phyloP scores from a whole-genome alignment of 2,888 invertebrate genomes.

The Plebejus anna region DNA sequence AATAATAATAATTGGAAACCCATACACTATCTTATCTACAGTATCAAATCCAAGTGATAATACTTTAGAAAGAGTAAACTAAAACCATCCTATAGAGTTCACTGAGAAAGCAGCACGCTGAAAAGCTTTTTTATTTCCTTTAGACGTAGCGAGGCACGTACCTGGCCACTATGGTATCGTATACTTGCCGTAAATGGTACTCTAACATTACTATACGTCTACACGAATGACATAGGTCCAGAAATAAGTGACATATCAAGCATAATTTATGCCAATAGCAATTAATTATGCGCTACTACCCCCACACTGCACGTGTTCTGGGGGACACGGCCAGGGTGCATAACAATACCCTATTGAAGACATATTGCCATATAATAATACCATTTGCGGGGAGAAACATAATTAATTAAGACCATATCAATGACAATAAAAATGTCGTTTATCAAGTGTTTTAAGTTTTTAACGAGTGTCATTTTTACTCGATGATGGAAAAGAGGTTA shows the following conservation, averaged over 20 bases:
- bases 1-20: too few relatives aligned
- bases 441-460: slow-evolving; percentile 42
- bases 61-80: too few relatives aligned
- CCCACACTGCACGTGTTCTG: slow-evolving; percentile 57
- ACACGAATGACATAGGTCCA: background rate
- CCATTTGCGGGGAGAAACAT: slow-evolving; percentile 48
- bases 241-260: slow-evolving; percentile 36
- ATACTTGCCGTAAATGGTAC: too few relatives aligned
- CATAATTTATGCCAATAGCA: slow-evolving; percentile 40
- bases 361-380: slow-evolving; percentile 58
- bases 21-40: too few relatives aligned
- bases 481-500: background rate
- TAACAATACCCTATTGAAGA: slow-evolving; percentile 48
- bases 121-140: too few relatives aligned
- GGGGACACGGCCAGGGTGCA: slow-evolving; percentile 45
- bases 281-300: slow-evolving; percentile 44
- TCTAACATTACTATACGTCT: too few relatives aligned
- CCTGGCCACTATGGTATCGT: too few relatives aligned
- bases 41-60: too few relatives aligned
- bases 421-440: slow-evolving; percentile 42
- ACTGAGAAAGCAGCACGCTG: too few relatives aligned
- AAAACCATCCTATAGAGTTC: too few relatives aligned
- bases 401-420: slow-evolving; percentile 45
- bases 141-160: too few relatives aligned
- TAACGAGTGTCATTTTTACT: background rate